Evolutionary conservation across 2,888 invertebrate species (phyloP).

Genomic region (Carterocephalus palaemon): DNA sequence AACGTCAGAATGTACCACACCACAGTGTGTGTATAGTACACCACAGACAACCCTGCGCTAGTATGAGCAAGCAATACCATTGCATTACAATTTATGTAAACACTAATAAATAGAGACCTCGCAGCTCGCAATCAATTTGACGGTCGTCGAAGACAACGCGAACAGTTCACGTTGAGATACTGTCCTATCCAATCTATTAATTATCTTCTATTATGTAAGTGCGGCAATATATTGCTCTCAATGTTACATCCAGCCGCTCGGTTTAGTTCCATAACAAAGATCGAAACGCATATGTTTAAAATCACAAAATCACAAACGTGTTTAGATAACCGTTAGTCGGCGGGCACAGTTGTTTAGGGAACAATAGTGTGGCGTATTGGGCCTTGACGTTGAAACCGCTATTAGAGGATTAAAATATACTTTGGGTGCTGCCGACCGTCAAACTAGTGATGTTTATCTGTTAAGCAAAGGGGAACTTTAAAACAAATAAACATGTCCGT

Average conservation of each 20-base stretch:
- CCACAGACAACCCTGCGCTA: too few species aligned
- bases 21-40: too few species aligned
- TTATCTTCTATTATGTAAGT: slow-evolving; percentile 19
- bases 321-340: slow-evolving; percentile 44
- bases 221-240: slow-evolving; percentile 20
- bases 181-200: slow-evolving; percentile 28
- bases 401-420: slow-evolving; percentile 5
- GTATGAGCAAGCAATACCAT: slow-evolving; percentile 7
- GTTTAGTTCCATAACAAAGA: slow-evolving; percentile 26
- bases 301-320: slow-evolving; percentile 38
- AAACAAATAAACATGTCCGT: slow-evolving; percentile 31
- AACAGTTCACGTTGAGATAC: slow-evolving; percentile 21
- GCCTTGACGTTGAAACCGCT: neutral
- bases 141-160: slow-evolving; percentile 18
- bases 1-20: too few species aligned
- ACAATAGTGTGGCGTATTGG: slow-evolving; percentile 37
- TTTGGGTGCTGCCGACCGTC: slow-evolving; percentile 5
- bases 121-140: slow-evolving; percentile 16
- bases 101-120: slow-evolving; percentile 17
- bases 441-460: slow-evolving; percentile 33
- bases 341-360: slow-evolving; percentile 32
- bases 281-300: slow-evolving; percentile 49
- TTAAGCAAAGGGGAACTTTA: slow-evolving; percentile 40
- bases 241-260: slow-evolving; percentile 2
- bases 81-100: slow-evolving; percentile 9